Conservation (phyloP, 1,140 invertebrate species). For the Neuroterus valhalla region DNA sequence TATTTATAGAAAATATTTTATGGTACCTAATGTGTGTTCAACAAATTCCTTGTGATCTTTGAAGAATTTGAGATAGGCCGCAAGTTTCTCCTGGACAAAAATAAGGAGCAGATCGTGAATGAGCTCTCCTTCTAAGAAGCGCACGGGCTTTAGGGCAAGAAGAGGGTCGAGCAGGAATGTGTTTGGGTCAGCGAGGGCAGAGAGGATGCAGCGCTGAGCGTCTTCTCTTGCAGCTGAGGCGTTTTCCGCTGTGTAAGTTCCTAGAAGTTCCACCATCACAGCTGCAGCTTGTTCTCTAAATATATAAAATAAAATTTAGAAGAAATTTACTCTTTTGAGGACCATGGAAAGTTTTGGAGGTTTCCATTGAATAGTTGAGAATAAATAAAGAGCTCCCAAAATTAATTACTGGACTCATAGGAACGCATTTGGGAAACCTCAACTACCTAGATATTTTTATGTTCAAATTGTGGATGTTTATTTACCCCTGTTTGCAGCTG, state of each 20-base stretch:
- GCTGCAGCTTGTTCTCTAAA: slow-evolving; percentile 92
- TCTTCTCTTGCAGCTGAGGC: slow-evolving; percentile 97
- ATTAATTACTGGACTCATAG: background rate
- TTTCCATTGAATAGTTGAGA: slow-evolving; percentile 25
- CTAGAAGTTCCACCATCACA: slow-evolving; percentile 96
- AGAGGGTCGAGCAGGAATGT: slow-evolving; percentile 96
- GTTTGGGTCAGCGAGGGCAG: slow-evolving; percentile 94
- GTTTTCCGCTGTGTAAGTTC: slow-evolving; percentile 97
- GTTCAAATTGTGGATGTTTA: slow-evolving; percentile 30
- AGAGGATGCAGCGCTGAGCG: slow-evolving; percentile 96
- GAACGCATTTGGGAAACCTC: background rate
- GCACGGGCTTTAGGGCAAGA: slow-evolving; percentile 93
- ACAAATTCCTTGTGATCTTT: slow-evolving; percentile 96
- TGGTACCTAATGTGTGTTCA: slow-evolving; percentile 82
- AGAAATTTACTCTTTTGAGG: background rate
- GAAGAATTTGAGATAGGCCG: slow-evolving; percentile 93
- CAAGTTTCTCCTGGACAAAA: slow-evolving; percentile 95
- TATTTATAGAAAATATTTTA: slow-evolving; percentile 12
- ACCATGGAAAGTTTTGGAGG: background rate
- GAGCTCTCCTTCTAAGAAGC: slow-evolving; percentile 95
- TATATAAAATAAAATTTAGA: slow-evolving; percentile 48
- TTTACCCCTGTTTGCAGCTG: slow-evolving; percentile 81
- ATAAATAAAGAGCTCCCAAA: background rate
- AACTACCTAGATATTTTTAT: no score
- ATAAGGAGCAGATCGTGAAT: slow-evolving; percentile 97